These are phyloP conservation scores for Dyspetes luteomarginatus DNA, from an alignment of 2,888 invertebrate genomes.

Conservation along the genomic window DNA sequence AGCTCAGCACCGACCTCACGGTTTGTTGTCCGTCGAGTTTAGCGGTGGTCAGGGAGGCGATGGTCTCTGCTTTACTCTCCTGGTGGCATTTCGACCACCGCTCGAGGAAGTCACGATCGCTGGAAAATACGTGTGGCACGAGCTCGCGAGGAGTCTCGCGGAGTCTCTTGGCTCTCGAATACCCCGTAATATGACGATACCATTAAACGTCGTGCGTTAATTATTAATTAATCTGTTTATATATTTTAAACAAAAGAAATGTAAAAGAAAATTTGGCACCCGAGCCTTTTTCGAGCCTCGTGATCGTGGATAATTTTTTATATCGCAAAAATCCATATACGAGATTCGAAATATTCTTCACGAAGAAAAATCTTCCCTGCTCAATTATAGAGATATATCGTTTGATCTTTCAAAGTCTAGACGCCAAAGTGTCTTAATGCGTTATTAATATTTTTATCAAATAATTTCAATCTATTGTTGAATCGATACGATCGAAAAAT, in stretches of 20 bases:
- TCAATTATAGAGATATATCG: constrained; percentile 32
- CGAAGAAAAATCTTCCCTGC: constrained; percentile 31
- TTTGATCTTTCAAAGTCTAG: constrained; percentile 16
- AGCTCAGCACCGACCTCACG: constrained; percentile 92
- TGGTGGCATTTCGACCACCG: constrained; percentile 93
- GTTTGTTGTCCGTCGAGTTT: constrained; percentile 91
- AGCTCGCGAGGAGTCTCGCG: constrained; percentile 89
- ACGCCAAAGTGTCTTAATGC: constrained; percentile 50
- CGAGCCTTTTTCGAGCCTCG: neutral
- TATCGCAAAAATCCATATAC: constrained; percentile 1
- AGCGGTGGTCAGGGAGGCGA: constrained; percentile 86
- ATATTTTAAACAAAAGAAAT: constrained; percentile 13
- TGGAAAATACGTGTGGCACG: constrained; percentile 96
- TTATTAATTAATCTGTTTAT: neutral
- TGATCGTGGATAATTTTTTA: constrained; percentile 1
- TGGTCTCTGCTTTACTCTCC: constrained; percentile 92
- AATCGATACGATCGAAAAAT: constrained; percentile 14
- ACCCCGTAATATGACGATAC: constrained; percentile 91
- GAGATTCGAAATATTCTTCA: constrained; percentile 8
- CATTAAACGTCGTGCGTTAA: constrained; percentile 92
- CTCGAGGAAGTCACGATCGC: constrained; percentile 94
- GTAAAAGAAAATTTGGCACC: neutral
- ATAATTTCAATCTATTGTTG: constrained; percentile 37
- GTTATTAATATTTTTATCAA: constrained; percentile 24
- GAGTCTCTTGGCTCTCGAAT: constrained; percentile 88